Base-by-base conservation (phyloP, 2,113 vertebrate genomes). In the Tichodroma muraria region DNA sequence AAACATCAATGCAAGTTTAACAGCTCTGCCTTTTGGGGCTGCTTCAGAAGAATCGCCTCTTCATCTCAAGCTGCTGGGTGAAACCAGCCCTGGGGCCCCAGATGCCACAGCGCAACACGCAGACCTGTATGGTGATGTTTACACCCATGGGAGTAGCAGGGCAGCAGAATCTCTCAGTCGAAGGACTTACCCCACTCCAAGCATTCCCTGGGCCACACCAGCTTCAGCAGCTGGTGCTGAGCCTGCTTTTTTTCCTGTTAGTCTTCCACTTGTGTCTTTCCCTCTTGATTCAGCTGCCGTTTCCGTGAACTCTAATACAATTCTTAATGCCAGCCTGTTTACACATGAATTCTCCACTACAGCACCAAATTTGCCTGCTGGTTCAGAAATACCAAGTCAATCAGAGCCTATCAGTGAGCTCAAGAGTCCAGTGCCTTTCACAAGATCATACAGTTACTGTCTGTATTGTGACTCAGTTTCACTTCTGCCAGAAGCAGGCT, bases 381-480 rank as follows among this genome's bases (percentile, higher is more conserved):
- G 64, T 88, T 93, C 91, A 10, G 54, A 65, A 80, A 71, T 68
- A 95, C 72, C 82, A 40, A 81, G 69, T 77, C 70, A 56, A 10
- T 77, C 5, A 23, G 94, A 79, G 77, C 90, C 97, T 23, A 53
- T 92, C 31, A 79, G 97, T 33, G 91, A 94, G 49, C 91, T 95
- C 93, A 93, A 40, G 88, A 98, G 97, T 93, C 98, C 97, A 40
- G 94, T 97, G 96, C 97, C 98, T 96, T 97, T 97, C 53, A 89
- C 92, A 1, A 94, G 89, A 91, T 97, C 97, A 5, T 94, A 97
- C 42, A 79, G 92, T n/a, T 94, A 97, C 54, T 97, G 97, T 40
- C 77, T 59, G 23, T 97, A 97, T 90, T 97, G 98, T 90, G 94
- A 98, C 57, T 94, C 96, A 23, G 98, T 97, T 33, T 96, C 98